Evolutionary conservation across 2,888 invertebrate genomes (phyloP).

Genomic region (Parnassius apollo): DNA sequence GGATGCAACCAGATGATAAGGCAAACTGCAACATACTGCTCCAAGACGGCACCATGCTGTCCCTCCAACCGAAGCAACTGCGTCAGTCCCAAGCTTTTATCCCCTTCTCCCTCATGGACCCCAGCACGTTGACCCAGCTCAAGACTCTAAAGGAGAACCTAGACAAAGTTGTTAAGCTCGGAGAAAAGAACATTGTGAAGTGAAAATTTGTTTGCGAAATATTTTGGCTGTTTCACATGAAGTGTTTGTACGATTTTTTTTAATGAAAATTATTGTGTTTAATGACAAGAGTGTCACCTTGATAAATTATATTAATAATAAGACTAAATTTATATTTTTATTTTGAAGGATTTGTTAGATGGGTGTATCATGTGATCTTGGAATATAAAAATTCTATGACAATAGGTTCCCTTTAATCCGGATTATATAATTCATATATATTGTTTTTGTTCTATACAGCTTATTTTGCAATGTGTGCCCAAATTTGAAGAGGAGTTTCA

Average conservation of each 20-base stretch:
- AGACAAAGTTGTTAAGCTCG: slow-evolving; percentile 61
- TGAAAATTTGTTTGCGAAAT: slow-evolving; percentile 5
- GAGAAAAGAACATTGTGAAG: slow-evolving; percentile 49
- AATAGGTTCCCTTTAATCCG: no score
- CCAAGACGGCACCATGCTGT: slow-evolving; percentile 82
- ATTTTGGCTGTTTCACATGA: not conserved
- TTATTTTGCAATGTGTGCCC: no score
- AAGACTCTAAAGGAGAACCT: slow-evolving; percentile 75
- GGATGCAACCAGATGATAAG: slow-evolving; percentile 72
- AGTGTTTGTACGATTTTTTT: not conserved
- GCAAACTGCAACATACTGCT: slow-evolving; percentile 86
- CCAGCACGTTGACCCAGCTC: slow-evolving; percentile 68
- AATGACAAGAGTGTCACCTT: no score
- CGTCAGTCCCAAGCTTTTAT: slow-evolving; percentile 67
- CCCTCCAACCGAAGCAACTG: slow-evolving; percentile 80
- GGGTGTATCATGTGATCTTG: no score
- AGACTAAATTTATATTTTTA: no score
- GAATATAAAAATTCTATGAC: no score
- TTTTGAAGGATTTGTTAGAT: no score
- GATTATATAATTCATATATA: no score
- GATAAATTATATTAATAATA: no score
- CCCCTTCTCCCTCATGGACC: slow-evolving; percentile 68
- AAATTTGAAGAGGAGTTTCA: no score
- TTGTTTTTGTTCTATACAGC: no score
- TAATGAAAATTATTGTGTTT: not conserved